Base-by-base conservation (phyloP, 92 coral and sea anemone species). In the Epizoanthus rinbou region DNA sequence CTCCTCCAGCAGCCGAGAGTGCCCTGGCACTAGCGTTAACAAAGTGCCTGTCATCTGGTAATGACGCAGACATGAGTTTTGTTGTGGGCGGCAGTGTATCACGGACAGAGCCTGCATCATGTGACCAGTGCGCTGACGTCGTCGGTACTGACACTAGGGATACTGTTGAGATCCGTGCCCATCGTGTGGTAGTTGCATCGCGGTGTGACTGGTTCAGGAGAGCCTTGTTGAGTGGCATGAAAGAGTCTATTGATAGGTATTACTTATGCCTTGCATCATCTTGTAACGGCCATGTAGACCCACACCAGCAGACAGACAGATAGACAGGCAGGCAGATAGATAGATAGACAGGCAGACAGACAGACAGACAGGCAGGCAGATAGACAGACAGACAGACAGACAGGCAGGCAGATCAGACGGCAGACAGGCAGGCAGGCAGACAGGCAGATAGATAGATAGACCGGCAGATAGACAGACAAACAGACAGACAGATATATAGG, bases 201-300 rank as follows among this genome's bases (percentile, higher is more conserved):
- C 95, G 96, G 15, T 95, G 98, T 83, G 92, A 86, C 64, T 95
- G 98, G 95, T 95, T 95, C 71, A 91, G 91, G 76, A 88, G 98
- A 63, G 98, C 98, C 24, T 85, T 95, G 70, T 19, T 88, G 1
- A 95, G 98, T 86, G 98, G 98, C 25, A 95, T 95, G 98, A 95
- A 91, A 52, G 98, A 95, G 71, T 93, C 98, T 1, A 93, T 95
- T 68, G 95, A 95, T 64, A 93, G 95, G 98, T 95, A 19, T 19
- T 68, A 28, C 5, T 33, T 21, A 0, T 45, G 14, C 18, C 8
- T 23, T 19, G 13, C 19, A 25, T 17, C n/a, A 13, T 18, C 68
- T 71, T n/a, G 31, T 28, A 28, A 4, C 16, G 7, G 8, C 24
- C 68, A 70, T 3, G 43, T 37, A 37, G 43, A 37, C 43, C 43